These are phyloP conservation scores for Chrysoperla carnea DNA, from an alignment of 1,140 invertebrate genomes.

Conservation along the genomic window DNA sequence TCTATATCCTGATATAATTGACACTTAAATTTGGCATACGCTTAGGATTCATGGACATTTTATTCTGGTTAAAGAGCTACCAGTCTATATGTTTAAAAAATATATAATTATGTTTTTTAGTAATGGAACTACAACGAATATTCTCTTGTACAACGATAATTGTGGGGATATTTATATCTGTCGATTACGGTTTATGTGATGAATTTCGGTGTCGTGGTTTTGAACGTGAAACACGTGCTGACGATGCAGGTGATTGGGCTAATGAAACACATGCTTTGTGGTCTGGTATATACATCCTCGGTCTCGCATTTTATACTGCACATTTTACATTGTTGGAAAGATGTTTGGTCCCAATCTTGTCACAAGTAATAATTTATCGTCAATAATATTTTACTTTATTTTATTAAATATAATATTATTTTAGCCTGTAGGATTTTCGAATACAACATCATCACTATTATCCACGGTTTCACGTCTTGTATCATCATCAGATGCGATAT, in stretches of 20 bases:
- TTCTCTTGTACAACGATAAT: slow-evolving; percentile 37
- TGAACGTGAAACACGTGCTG: slow-evolving; percentile 20
- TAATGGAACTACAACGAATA: slow-evolving; percentile 36
- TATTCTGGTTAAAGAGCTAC: slow-evolving; percentile 1
- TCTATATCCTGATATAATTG: too few relatives aligned
- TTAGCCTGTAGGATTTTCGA: slow-evolving; percentile 6
- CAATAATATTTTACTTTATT: background rate
- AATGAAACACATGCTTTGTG: slow-evolving; percentile 33
- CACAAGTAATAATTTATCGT: slow-evolving; percentile 1
- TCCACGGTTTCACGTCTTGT: slow-evolving; percentile 26
- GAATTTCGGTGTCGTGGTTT: slow-evolving; percentile 38
- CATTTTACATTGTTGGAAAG: slow-evolving; percentile 32
- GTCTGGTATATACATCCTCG: slow-evolving; percentile 33
- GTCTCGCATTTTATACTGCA: slow-evolving; percentile 29
- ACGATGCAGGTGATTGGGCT: slow-evolving; percentile 21
- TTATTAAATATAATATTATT: background rate
- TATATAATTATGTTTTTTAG: slow-evolving; percentile 19
- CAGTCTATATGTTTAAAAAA: background rate
- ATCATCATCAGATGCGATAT: slow-evolving; percentile 5
- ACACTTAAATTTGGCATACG: too few relatives aligned
- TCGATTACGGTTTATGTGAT: slow-evolving; percentile 40
- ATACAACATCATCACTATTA: slow-evolving; percentile 19
- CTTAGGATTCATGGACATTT: too few relatives aligned
- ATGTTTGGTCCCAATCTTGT: slow-evolving; percentile 9
- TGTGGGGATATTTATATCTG: slow-evolving; percentile 37